A percentile compares a stretch with the other conserved stretches of the same genome.
phyloP scores from a whole-genome alignment of 2,797 vertebrate species.

The Neosilurus hyrtlii region DNA sequence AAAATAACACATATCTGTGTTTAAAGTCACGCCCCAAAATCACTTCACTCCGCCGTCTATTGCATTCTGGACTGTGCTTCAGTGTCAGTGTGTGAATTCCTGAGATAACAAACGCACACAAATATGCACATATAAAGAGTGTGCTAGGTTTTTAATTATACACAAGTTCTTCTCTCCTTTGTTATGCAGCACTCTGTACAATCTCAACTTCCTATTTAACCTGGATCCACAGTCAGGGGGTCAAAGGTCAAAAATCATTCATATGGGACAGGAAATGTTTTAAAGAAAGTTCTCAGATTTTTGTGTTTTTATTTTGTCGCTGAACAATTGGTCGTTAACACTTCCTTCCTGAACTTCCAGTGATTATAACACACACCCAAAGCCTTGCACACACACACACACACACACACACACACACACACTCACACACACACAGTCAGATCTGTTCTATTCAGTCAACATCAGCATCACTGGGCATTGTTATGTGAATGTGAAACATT shows the following conservation, averaged over 20 bases:
- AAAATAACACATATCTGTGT: neutral
- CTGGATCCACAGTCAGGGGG: neutral
- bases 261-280: neutral
- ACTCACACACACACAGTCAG: constrained; percentile 6
- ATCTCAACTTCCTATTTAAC: neutral
- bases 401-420: constrained; percentile 40
- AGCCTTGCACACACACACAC: constrained; percentile 10
- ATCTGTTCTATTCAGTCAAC: constrained; percentile 29
- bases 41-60: neutral
- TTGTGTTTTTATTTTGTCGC: neutral
- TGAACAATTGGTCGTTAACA: constrained; percentile 63
- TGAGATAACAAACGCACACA: neutral
- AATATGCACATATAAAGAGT: too few species aligned
- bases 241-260: neutral
- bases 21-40: neutral
- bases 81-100: neutral
- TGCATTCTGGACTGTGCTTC: neutral
- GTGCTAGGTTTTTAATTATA: neutral
- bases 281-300: neutral
- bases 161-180: neutral
- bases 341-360: constrained; percentile 65
- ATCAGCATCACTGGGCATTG: constrained; percentile 18
- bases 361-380: constrained; percentile 41
- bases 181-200: neutral
- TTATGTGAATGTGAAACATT: constrained; percentile 22